Base-by-base conservation (phyloP, 2,113 vertebrate genomes). In the Semnornis frantzii region DNA sequence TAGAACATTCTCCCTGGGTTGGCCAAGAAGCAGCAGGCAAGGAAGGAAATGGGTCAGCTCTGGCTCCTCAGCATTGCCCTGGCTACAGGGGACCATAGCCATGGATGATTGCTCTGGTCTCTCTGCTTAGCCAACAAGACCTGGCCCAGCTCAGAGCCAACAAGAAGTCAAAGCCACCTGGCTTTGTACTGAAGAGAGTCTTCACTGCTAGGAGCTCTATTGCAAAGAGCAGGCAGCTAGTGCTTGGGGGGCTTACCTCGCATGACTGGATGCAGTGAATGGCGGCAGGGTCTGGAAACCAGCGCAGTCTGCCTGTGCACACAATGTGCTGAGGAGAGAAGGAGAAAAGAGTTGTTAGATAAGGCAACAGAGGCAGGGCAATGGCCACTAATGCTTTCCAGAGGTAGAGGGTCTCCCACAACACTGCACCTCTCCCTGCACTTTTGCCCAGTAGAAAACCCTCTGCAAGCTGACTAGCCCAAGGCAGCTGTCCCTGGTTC, bases 231-330 rank as follows among this genome's bases (percentile, higher is more conserved):
- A 62, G 50, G 24, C 18, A 4, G 64, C 58, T 62, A 0, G 0
- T 31, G 30, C 37, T 52, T 60, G 27, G 16, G 54, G 19, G 20
- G 52, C 98, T 98, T 98, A 99, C 99, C 98, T 99, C 99, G 23
- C 99, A 99, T 0, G 99, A 99, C 89, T 97, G 98, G 95, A 99
- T 99, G 96, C 99, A 99, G 92, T 98, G 98, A 90, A 99, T 95
- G 94, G 96, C 94, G 6, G 95, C 89, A 30, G 99, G 99, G 73
- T 99, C 98, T 10, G 99, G 99, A 48, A 98, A 96, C 99, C 99
- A 99, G 27, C 87, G 98, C 94, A 98, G 97, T 96, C 97, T 94
- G 69, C 99, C 99, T 4, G 99, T 99, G 94, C 99, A 99, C 93
- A 99, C 97, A 2, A 99, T 98, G 81, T 94, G 98, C 99, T 99